These are phyloP conservation scores for Apis mellifera DNA, from an alignment of 1,140 invertebrate genomes.

Conservation along the genomic window Amel_HAv3.1 CM009934.2:6529501-6530000, in stretches of 20 bases:
- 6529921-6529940: background rate
- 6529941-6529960: background rate
- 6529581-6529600: too few relatives aligned
- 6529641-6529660: too few relatives aligned
- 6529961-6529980: slow-evolving; percentile 20
- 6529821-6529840: too few relatives aligned
- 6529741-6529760: background rate
- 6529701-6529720: background rate
- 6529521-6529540: too few relatives aligned
- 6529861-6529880: background rate
- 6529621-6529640: too few relatives aligned
- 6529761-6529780: background rate
- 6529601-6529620: too few relatives aligned
- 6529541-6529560: too few relatives aligned
- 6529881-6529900: slow-evolving; percentile 30
- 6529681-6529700: too few relatives aligned
- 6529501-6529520: too few relatives aligned
- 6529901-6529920: background rate
- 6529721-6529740: background rate
- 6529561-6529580: too few relatives aligned
- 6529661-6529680: too few relatives aligned
- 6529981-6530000: slow-evolving; percentile 15
- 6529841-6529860: background rate
- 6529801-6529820: slow-evolving; percentile 6
- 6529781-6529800: background rate